Conservation (phyloP, 2,888 invertebrate species). For the Agrotis ipsilon region DNA sequence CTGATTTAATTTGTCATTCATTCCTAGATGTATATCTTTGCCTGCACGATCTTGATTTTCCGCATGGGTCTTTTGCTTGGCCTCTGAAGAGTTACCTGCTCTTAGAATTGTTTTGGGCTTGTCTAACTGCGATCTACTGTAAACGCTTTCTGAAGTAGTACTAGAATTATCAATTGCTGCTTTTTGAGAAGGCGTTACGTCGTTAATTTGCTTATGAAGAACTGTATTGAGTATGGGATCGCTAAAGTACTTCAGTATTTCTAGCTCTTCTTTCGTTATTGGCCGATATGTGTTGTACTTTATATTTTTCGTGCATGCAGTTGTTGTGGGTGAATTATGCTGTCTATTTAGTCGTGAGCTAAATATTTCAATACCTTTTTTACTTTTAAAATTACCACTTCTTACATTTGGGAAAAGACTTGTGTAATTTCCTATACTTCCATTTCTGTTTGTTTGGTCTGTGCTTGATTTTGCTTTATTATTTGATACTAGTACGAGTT, state of each 20-base stretch:
- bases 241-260: conserved; percentile 43
- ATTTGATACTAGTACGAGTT: conserved; percentile 9
- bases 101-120: conserved; percentile 22
- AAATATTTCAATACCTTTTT: conserved; percentile 30
- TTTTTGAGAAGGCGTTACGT: not conserved
- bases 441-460: not conserved
- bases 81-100: conserved; percentile 35
- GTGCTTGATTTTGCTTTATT: not conserved
- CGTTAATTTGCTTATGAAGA: conserved; percentile 15
- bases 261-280: conserved; percentile 69
- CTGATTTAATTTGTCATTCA: not conserved
- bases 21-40: conserved; percentile 12
- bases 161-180: conserved; percentile 29
- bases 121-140: conserved; percentile 30
- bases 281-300: conserved; percentile 80
- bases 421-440: not conserved
- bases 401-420: conserved; percentile 4
- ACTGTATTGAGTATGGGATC: conserved; percentile 18
- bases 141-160: conserved; percentile 19
- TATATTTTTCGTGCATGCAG: conserved; percentile 53
- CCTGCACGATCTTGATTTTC: not conserved
- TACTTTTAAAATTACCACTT: not conserved
- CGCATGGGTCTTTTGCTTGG: not conserved
- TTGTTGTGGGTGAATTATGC: not conserved
- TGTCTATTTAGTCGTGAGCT: conserved; percentile 38